Conservation (phyloP, 2,888 invertebrate species). For the Clunio marinus region DNA sequence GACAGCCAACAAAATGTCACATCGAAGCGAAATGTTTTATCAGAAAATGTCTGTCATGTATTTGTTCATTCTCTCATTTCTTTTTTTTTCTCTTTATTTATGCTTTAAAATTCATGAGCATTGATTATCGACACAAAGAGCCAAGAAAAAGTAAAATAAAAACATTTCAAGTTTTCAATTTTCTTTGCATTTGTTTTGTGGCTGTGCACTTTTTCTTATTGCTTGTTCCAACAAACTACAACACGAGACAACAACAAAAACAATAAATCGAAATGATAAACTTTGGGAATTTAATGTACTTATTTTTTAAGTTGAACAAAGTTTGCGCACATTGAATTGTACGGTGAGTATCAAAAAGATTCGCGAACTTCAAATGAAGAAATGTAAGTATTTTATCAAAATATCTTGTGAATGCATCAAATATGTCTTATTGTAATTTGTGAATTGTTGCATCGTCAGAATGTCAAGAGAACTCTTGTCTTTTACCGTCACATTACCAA, state of each 20-base stretch:
- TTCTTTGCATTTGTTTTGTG: not conserved
- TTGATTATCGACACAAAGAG: not conserved
- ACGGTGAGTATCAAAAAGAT: not conserved
- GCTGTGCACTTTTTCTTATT: not conserved
- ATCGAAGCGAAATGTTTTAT: slow-evolving; percentile 31
- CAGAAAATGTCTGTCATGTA: slow-evolving; percentile 21
- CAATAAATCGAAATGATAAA: slow-evolving; percentile 7
- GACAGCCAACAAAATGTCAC: slow-evolving; percentile 24
- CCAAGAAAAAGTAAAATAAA: not conserved
- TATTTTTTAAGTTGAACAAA: not conserved
- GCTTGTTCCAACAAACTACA: not conserved
- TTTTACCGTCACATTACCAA: not conserved
- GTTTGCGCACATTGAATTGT: not conserved
- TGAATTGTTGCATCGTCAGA: not conserved
- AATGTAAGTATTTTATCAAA: not conserved
- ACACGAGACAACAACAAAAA: not conserved
- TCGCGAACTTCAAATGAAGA: not conserved
- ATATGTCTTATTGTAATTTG: slow-evolving; percentile 3
- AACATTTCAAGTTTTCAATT: slow-evolving; percentile 14
- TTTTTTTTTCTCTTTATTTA: too few species aligned
- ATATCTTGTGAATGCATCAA: not conserved
- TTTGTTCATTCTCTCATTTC: not conserved
- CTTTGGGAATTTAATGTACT: not conserved
- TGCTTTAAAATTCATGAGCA: slow-evolving; percentile 7
- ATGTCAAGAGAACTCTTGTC: not conserved